phyloP scores from a whole-genome alignment of 2,888 invertebrate species.

The Pristionchus japonicus region DNA sequence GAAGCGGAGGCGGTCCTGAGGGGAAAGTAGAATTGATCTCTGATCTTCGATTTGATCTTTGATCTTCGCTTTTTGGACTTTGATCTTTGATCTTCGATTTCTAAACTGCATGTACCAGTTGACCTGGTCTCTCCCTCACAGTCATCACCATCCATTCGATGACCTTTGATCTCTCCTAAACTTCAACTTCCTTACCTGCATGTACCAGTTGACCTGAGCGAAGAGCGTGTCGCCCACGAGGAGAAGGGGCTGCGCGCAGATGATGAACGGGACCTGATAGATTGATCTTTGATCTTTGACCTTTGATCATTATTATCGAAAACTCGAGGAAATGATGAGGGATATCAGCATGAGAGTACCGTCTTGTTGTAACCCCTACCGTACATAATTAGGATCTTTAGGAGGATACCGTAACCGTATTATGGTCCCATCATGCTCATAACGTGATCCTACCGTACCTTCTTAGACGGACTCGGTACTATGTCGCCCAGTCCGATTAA shows the following conservation, averaged over 20 bases:
- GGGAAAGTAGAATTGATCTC: not conserved
- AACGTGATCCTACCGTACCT: not conserved
- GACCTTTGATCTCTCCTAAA: constrained; percentile 15
- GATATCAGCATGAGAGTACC: no score
- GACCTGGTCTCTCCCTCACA: no score
- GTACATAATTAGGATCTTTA: no score
- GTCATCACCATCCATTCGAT: no score
- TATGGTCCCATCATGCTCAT: no score
- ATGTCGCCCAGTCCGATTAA: no score
- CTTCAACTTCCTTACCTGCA: constrained; percentile 41
- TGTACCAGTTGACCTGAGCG: constrained; percentile 35
- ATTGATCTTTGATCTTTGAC: no score
- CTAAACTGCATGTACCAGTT: constrained; percentile 43
- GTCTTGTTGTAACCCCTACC: no score
- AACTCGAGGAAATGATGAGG: not conserved
- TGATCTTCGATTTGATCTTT: constrained; percentile 15
- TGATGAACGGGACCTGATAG: not conserved
- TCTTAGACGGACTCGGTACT: no score
- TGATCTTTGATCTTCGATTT: no score
- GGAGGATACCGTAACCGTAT: not conserved
- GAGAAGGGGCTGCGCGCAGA: not conserved
- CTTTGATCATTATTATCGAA: not conserved
- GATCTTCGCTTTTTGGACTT: not conserved
- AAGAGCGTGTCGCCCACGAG: constrained; percentile 32
- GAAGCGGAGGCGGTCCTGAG: constrained; percentile 32